These are phyloP conservation scores for Littorina saxatilis DNA, from an alignment of 1,140 invertebrate species.

Conservation along the genomic window DNA sequence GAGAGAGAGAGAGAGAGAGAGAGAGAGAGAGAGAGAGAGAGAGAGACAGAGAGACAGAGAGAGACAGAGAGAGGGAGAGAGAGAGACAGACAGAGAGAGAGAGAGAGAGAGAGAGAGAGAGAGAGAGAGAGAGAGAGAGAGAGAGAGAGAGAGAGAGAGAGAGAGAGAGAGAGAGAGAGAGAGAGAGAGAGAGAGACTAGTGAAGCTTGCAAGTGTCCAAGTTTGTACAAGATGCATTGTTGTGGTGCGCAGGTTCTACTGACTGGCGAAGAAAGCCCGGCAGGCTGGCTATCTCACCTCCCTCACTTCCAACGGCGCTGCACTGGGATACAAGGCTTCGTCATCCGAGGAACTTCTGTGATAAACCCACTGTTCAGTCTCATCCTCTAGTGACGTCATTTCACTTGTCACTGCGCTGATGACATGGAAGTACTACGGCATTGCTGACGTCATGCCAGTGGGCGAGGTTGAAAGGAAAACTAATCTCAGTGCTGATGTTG, in stretches of 20 bases:
- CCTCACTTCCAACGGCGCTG: constrained; percentile 8
- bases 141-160: too few relatives aligned
- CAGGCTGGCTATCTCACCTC: constrained; percentile 12
- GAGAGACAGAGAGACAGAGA: constrained; percentile 5
- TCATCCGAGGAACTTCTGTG: constrained; percentile 13
- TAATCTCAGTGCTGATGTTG: too few relatives aligned
- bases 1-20: constrained; percentile 42
- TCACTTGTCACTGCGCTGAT: too few relatives aligned
- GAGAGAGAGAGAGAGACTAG: background rate
- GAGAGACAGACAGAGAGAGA: too few relatives aligned
- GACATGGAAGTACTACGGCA: too few relatives aligned
- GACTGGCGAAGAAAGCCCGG: constrained; percentile 23
- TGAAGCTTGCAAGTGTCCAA: background rate
- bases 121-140: too few relatives aligned
- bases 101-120: too few relatives aligned
- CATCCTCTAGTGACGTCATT: background rate
- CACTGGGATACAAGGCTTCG: constrained; percentile 2
- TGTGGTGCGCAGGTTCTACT: constrained; percentile 3
- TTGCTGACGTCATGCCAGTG: too few relatives aligned
- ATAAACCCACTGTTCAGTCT: background rate
- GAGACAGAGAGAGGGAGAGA: too few relatives aligned
- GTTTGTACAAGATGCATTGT: too few relatives aligned
- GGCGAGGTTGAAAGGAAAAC: too few relatives aligned
- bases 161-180: too few relatives aligned
- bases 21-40: constrained; percentile 31